Evolutionary conservation across 2,888 invertebrate species (phyloP).

Genomic region (Rotaria sp.): DNA sequence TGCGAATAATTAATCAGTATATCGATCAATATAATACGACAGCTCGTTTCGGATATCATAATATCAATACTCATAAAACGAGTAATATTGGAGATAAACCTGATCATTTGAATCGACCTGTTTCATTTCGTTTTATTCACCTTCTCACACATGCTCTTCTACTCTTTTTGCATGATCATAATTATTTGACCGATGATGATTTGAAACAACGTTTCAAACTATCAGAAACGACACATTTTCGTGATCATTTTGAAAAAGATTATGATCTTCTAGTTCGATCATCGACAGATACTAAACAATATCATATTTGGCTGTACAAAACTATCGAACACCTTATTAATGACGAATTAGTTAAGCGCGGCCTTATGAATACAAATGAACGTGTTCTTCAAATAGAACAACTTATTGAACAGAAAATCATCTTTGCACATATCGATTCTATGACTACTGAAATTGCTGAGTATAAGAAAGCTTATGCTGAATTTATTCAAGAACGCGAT

Average conservation of each 20-base stretch:
- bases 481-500: not conserved
- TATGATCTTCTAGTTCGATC: not conserved
- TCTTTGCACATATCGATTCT: not conserved
- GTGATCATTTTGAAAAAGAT: constrained; percentile 3
- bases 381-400: not conserved
- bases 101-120: not conserved
- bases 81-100: not conserved
- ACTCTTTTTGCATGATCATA: not conserved
- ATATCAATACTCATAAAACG: not conserved
- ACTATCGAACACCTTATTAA: not conserved
- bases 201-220: not conserved
- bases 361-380: not conserved
- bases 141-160: not conserved
- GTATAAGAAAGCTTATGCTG: not conserved
- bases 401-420: not conserved
- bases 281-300: not conserved
- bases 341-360: not conserved
- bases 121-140: not conserved
- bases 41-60: not conserved
- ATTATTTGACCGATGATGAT: not conserved
- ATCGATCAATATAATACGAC: not conserved
- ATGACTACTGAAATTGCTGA: not conserved
- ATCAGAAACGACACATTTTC: not conserved
- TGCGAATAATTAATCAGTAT: not conserved
- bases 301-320: not conserved